Evolutionary conservation across 2,888 invertebrate species (phyloP).

Genomic region (Tridacna gigas): DNA sequence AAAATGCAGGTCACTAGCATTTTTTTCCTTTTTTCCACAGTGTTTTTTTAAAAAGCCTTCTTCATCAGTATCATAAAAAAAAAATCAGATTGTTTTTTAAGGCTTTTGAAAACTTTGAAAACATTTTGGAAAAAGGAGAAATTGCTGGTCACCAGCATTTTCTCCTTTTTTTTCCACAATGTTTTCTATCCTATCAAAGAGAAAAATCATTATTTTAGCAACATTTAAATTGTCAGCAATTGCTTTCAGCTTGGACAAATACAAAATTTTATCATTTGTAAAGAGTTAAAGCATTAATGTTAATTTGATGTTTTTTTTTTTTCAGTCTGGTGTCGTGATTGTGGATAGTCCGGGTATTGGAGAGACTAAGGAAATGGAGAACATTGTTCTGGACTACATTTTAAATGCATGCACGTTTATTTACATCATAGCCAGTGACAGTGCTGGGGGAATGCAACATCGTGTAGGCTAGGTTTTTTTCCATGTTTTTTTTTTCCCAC

Average conservation of each 20-base stretch:
- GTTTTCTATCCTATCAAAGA: neutral
- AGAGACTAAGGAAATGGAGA: constrained; percentile 71
- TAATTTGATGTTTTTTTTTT: neutral
- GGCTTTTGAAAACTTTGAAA: neutral
- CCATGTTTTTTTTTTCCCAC: neutral
- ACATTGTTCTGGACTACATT: constrained; percentile 70
- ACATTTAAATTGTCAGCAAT: too few species aligned
- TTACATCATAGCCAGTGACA: constrained; percentile 74
- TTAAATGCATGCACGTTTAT: constrained; percentile 73
- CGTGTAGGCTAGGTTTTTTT: constrained; percentile 59
- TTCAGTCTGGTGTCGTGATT: constrained; percentile 52
- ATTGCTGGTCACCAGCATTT: neutral
- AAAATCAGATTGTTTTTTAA: too few species aligned
- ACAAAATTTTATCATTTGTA: neutral
- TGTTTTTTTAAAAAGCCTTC: too few species aligned
- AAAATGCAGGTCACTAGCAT: too few species aligned
- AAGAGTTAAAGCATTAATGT: neutral
- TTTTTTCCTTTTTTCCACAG: too few species aligned
- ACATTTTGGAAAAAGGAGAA: constrained; percentile 11
- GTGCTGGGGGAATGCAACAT: constrained; percentile 73
- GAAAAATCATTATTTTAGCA: too few species aligned
- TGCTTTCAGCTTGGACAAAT: too few species aligned
- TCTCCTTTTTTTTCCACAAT: constrained; percentile 11
- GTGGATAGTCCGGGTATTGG: constrained; percentile 79
- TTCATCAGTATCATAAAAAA: too few species aligned